These are phyloP conservation scores for Epizoanthus fatuus DNA, from an alignment of 92 coral and sea anemone genomes.

Conservation along the genomic window DNA sequence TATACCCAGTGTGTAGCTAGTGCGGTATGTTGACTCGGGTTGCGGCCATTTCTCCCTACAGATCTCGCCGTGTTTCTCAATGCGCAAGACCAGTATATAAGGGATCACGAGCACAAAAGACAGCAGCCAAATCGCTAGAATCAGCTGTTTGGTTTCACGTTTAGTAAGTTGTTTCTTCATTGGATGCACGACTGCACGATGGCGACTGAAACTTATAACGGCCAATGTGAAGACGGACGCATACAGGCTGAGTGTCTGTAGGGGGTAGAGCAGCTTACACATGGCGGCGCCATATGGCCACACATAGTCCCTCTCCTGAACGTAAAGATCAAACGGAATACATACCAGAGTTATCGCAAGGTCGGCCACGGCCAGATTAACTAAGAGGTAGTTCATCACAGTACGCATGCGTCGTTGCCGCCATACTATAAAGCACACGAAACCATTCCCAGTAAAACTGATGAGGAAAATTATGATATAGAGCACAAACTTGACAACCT, in stretches of 20 bases:
- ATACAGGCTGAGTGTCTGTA: conserved; percentile 73
- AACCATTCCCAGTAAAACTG: conserved; percentile 74
- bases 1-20: conserved; percentile 56
- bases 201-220: conserved; percentile 72
- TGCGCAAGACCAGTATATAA: conserved; percentile 58
- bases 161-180: conserved; percentile 68
- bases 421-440: conserved; percentile 80
- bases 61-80: conserved; percentile 36
- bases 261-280: conserved; percentile 70
- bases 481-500: conserved; percentile 54
- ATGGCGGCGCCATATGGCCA: conserved; percentile 75
- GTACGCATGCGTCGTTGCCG: conserved; percentile 74
- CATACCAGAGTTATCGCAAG: conserved; percentile 78
- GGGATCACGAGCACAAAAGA: conserved; percentile 71
- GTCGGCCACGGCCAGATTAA: conserved; percentile 78
- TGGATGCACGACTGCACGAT: conserved; percentile 77
- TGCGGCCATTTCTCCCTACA: conserved; percentile 80
- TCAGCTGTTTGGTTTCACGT: conserved; percentile 46
- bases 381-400: conserved; percentile 78
- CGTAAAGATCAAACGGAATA: conserved; percentile 79
- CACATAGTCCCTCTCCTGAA: conserved; percentile 63
- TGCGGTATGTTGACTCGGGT: conserved; percentile 54
- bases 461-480: conserved; percentile 60
- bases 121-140: conserved; percentile 64
- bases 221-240: conserved; percentile 79